These are phyloP conservation scores for Palythoa heliodiscus DNA, from an alignment of 92 coral and sea anemone genomes.

Conservation along the genomic window DNA sequence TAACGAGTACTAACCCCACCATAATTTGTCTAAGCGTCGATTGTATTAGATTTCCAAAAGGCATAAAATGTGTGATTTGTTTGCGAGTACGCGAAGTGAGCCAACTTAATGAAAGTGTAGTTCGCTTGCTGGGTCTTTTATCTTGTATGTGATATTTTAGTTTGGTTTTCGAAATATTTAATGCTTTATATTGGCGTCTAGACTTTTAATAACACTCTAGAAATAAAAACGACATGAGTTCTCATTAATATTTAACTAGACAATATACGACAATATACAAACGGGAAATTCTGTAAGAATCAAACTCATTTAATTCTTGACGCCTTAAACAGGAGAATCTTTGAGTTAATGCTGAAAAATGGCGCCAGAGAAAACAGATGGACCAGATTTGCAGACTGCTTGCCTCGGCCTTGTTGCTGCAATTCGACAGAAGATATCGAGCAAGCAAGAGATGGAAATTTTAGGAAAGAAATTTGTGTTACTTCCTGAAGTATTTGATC, in stretches of 20 bases:
- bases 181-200: constrained; percentile 24
- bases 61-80: background rate
- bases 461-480: constrained; percentile 57
- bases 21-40: background rate
- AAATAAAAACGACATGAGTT: background rate
- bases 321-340: constrained; percentile 12
- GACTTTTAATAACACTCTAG: constrained; percentile 1
- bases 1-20: background rate
- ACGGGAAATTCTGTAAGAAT: background rate
- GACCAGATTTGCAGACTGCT: constrained; percentile 29
- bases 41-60: background rate
- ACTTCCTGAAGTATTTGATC: constrained; percentile 64
- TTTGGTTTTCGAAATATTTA: background rate
- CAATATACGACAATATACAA: constrained; percentile 2
- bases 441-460: constrained; percentile 48
- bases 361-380: constrained; percentile 30
- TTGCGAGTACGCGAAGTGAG: background rate
- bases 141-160: background rate
- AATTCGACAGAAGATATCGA: constrained; percentile 45
- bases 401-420: constrained; percentile 48
- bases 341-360: background rate
- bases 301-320: background rate
- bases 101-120: background rate
- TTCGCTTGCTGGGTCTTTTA: too few species aligned
- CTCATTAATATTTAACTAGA: constrained; percentile 16